Evolutionary conservation across 2,888 invertebrate species (phyloP), one percentile per base, ranked within the genome.

Genomic region (Neocrepidodera transversa): DNA sequence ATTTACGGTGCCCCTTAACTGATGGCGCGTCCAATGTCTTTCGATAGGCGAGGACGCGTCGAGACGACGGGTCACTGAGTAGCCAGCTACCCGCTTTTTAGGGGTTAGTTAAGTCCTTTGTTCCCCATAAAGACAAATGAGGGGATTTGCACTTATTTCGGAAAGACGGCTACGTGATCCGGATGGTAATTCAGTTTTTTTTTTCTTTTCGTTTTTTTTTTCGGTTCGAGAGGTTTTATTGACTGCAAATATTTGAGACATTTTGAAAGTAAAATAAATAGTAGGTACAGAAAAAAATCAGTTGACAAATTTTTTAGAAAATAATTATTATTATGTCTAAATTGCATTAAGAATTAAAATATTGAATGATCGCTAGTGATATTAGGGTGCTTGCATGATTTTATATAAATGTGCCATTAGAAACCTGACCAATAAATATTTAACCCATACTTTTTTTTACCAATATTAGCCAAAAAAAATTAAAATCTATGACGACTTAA

Each of bases 91-190:
- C 60, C 26, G 14, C 63, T 66, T 72, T 73, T 70, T 70, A 67
- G 70, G 72, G 73, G 75, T 76, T 76, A 76, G 78, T 77, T 76
- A 76, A 73, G 75, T 75, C 77, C 73, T 76, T 75, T 76, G 75
- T 75, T 71, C 74, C 71, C 73, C 74, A 73, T 77, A 76, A 77
- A 77, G 78, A 77, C 76, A 76, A 78, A 78, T 76, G 76, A 78
- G 76, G 74, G 76, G 77, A 76, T 77, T 77, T 76, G 72, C 76
- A 74, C 75, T 76, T 73, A 74, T 76, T 76, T 74, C 74, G 74
- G 72, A n/a, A 68, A 72, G 54, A 54, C 45, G n/a, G 54, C 60
- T 71, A 74, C 74, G 75, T 74, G 75, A 68, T 67, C 62, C 64
- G 58, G 58, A 60, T 59, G 48, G 38, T 28, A 52, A 55, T 52